Evolutionary conservation across 2,888 invertebrate genomes (phyloP).

Genomic region (Cetonia aurata): DNA sequence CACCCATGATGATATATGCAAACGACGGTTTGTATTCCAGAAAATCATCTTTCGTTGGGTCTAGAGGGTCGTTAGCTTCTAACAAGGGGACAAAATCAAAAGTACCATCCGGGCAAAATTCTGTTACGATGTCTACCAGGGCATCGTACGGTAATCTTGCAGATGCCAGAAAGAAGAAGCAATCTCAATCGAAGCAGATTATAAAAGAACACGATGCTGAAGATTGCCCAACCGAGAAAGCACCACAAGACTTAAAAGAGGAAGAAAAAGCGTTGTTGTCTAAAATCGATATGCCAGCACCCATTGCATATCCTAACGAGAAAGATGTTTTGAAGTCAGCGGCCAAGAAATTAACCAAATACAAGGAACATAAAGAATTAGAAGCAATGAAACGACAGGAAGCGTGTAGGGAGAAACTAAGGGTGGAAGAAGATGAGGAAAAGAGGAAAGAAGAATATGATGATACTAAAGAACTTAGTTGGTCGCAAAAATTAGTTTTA

Average conservation of each 20-base stretch:
- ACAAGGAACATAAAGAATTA: slow-evolving; percentile 55
- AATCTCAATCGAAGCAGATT: slow-evolving; percentile 52
- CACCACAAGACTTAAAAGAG: slow-evolving; percentile 65
- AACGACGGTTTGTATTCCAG: slow-evolving; percentile 75
- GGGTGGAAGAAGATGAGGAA: slow-evolving; percentile 44
- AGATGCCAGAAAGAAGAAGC: slow-evolving; percentile 55
- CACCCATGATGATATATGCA: slow-evolving; percentile 76
- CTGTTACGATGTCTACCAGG: slow-evolving; percentile 65
- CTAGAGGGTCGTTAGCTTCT: slow-evolving; percentile 65
- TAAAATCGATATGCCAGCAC: slow-evolving; percentile 28
- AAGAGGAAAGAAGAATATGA: slow-evolving; percentile 50
- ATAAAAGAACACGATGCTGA: slow-evolving; percentile 56
- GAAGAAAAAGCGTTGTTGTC: slow-evolving; percentile 67
- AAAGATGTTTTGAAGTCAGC: slow-evolving; percentile 72
- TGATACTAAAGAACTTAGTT: slow-evolving; percentile 63
- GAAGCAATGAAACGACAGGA: slow-evolving; percentile 42
- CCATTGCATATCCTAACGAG: slow-evolving; percentile 61
- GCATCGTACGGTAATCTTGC: slow-evolving; percentile 57
- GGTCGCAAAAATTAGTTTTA: slow-evolving; percentile 71
- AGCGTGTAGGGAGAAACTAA: slow-evolving; percentile 30
- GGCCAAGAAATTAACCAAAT: slow-evolving; percentile 69
- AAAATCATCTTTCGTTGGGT: slow-evolving; percentile 59
- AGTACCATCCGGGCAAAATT: slow-evolving; percentile 54
- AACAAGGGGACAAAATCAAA: slow-evolving; percentile 61
- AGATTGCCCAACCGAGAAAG: slow-evolving; percentile 62